A percentile compares a stretch with the other conserved stretches of the same genome.
These are phyloP conservation scores for Lophius piscatorius DNA, from an alignment of 2,113 vertebrate species.

Conservation along the genomic window DNA sequence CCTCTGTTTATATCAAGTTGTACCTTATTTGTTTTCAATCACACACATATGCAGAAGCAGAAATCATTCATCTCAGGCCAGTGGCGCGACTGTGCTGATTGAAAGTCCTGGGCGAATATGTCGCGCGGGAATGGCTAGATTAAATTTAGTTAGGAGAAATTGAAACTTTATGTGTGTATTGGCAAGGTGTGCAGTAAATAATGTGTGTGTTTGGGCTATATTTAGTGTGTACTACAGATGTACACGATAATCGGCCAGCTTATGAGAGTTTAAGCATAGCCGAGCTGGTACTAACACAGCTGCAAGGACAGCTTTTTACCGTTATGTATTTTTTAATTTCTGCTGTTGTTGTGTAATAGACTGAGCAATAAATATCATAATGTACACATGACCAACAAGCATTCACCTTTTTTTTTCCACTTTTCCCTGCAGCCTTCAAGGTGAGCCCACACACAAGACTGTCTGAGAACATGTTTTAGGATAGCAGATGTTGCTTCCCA, in stretches of 20 bases:
- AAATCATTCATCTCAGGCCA: conserved; percentile 25
- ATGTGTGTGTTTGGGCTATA: conserved; percentile 48
- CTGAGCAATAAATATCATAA: conserved; percentile 80
- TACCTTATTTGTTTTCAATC: conserved; percentile 44
- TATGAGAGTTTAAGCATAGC: conserved; percentile 24
- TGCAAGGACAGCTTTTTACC: conserved; percentile 41
- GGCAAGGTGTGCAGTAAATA: conserved; percentile 56
- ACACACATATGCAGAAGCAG: conserved; percentile 18
- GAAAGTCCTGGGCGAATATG: conserved; percentile 52
- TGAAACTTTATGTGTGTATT: conserved; percentile 42
- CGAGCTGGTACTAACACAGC: conserved; percentile 42
- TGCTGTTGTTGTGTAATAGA: conserved; percentile 69
- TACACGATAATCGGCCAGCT: conserved; percentile 37
- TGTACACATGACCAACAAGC: conserved; percentile 57
- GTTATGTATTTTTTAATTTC: conserved; percentile 25
- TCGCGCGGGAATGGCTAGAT: conserved; percentile 41
- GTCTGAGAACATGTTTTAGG: conserved; percentile 15
- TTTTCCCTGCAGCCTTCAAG: conserved; percentile 41
- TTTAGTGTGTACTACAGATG: conserved; percentile 46
- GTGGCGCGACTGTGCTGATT: conserved; percentile 39
- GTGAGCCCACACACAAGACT: conserved; percentile 19
- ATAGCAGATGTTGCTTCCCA: conserved; percentile 55
- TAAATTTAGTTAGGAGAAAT: conserved; percentile 28
- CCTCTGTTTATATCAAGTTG: conserved; percentile 33
- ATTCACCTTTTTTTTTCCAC: conserved; percentile 46